phyloP scores from a whole-genome alignment of 2,113 vertebrate species.

The Lates calcarifer region DNA sequence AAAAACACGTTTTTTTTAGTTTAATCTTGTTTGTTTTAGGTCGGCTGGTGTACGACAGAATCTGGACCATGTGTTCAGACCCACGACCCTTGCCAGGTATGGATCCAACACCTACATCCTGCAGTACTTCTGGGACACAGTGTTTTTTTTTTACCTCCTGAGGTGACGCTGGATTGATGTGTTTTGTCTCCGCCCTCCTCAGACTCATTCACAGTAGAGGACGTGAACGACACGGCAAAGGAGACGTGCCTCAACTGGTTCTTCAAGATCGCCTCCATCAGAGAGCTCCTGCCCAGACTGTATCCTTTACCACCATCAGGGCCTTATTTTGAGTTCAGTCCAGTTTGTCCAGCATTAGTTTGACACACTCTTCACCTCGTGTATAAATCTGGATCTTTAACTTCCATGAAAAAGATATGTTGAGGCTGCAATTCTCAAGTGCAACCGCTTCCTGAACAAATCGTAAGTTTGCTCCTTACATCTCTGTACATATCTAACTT shows the following conservation, averaged over 20 bases:
- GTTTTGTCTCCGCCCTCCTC: constrained; percentile 18
- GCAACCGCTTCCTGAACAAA: constrained; percentile 94
- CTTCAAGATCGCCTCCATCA: constrained; percentile 98
- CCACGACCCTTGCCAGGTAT: constrained; percentile 86
- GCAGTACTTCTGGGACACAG: no score
- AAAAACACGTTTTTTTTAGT: constrained; percentile 12
- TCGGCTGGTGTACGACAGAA: constrained; percentile 94
- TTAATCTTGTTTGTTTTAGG: constrained; percentile 79
- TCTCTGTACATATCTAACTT: not conserved
- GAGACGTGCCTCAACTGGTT: constrained; percentile 99
- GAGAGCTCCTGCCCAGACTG: constrained; percentile 96
- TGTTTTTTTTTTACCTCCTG: not conserved
- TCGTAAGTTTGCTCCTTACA: constrained; percentile 82
- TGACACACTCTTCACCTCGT: not conserved
- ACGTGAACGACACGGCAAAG: constrained; percentile 94
- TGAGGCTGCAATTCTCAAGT: constrained; percentile 96
- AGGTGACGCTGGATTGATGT: not conserved
- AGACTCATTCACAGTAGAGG: constrained; percentile 93
- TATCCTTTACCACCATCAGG: constrained; percentile 87
- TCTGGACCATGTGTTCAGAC: constrained; percentile 94
- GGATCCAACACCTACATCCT: not conserved
- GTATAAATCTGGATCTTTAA: constrained; percentile 79
- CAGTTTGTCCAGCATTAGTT: no score
- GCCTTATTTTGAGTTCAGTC: no score
- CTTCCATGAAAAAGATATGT: constrained; percentile 89